These are phyloP conservation scores for Podotricha telesiphe DNA, from an alignment of 2,888 invertebrate genomes.

Conservation along the genomic window DNA sequence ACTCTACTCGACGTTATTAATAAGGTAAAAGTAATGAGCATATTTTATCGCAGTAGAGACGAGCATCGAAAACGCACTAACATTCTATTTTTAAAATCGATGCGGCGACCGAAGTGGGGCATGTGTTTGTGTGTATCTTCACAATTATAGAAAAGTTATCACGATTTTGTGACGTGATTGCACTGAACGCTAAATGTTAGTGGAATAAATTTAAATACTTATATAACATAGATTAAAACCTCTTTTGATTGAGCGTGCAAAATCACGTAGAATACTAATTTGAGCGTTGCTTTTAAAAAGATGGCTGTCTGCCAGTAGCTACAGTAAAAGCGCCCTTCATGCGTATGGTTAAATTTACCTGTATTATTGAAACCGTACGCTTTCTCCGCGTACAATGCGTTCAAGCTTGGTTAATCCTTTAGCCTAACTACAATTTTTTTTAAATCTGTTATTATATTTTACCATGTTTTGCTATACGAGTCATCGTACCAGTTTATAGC, in stretches of 20 bases:
- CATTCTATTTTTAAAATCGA: slow-evolving; percentile 82
- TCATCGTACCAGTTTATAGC: neutral
- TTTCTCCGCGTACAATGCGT: slow-evolving; percentile 66
- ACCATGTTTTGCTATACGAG: slow-evolving; percentile 39
- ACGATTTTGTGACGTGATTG: slow-evolving; percentile 42
- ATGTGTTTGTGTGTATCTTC: slow-evolving; percentile 64
- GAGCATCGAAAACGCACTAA: slow-evolving; percentile 77
- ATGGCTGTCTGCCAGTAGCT: slow-evolving; percentile 43
- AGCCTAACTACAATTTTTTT: slow-evolving; percentile 54
- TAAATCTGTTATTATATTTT: slow-evolving; percentile 62
- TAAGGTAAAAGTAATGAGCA: slow-evolving; percentile 46
- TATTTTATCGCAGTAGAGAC: slow-evolving; percentile 60
- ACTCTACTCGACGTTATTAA: slow-evolving; percentile 27
- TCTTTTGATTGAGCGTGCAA: slow-evolving; percentile 39
- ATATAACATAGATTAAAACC: slow-evolving; percentile 28
- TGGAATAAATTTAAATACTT: slow-evolving; percentile 31
- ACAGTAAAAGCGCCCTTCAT: slow-evolving; percentile 52
- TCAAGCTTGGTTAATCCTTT: slow-evolving; percentile 64
- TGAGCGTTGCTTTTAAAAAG: slow-evolving; percentile 42
- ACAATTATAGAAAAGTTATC: slow-evolving; percentile 70
- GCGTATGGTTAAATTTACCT: slow-evolving; percentile 45
- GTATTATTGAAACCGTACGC: slow-evolving; percentile 50
- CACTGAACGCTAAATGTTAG: slow-evolving; percentile 30
- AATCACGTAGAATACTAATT: slow-evolving; percentile 42
- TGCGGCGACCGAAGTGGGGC: slow-evolving; percentile 80